These are phyloP conservation scores for Ypsolopha sequella DNA, from an alignment of 2,888 invertebrate species.

Conservation along the genomic window DNA sequence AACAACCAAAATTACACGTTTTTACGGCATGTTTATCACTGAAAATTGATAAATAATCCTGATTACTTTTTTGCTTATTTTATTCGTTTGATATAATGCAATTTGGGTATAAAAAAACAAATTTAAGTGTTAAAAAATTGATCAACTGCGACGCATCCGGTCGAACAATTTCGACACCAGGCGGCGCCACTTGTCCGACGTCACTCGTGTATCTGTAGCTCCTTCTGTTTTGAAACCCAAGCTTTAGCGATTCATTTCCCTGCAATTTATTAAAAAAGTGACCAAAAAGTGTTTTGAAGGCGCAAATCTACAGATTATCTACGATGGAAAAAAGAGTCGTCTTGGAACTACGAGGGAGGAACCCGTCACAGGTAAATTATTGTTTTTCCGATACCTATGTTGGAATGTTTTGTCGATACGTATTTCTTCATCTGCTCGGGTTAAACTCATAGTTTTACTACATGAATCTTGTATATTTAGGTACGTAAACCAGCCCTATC, in stretches of 20 bases:
- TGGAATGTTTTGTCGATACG: conserved; percentile 70
- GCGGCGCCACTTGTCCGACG: conserved; percentile 58
- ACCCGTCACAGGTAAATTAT: conserved; percentile 87
- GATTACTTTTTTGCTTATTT: neutral
- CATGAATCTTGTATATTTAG: too few relatives aligned
- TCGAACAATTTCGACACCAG: conserved; percentile 40
- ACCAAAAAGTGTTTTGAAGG: conserved; percentile 38
- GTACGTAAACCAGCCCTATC: too few relatives aligned
- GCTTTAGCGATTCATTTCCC: conserved; percentile 61
- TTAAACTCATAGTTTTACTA: conserved; percentile 7
- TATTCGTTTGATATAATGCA: neutral
- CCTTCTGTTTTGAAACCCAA: conserved; percentile 73
- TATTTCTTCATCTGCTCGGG: conserved; percentile 48
- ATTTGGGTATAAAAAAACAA: neutral
- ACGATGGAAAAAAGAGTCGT: conserved; percentile 96
- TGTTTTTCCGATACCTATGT: conserved; percentile 44
- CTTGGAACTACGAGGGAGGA: conserved; percentile 92
- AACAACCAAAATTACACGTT: neutral
- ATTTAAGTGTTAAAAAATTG: conserved; percentile 15
- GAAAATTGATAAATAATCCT: neutral
- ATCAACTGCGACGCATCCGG: conserved; percentile 43
- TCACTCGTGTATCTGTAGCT: conserved; percentile 69
- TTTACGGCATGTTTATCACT: neutral
- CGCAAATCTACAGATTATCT: conserved; percentile 29
- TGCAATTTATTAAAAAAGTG: conserved; percentile 43